phyloP scores from a whole-genome alignment of 2,888 invertebrate species.

The Coecobrya sp. region DNA sequence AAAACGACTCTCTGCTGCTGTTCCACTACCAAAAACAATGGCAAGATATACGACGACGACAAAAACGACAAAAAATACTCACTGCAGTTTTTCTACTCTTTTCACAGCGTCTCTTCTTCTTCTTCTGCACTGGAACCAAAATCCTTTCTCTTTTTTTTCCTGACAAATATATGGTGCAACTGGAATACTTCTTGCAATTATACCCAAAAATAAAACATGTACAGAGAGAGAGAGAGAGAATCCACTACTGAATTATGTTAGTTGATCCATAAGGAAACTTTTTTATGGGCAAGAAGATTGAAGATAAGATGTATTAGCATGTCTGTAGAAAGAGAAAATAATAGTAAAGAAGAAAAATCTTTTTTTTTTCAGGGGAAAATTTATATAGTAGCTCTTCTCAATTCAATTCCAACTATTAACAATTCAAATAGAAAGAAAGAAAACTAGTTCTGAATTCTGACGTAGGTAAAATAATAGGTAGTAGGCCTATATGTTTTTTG shows the following conservation, averaged over 20 bases:
- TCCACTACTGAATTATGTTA: neutral
- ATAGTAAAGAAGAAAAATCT: neutral
- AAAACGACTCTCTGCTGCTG: neutral
- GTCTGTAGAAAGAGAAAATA: neutral
- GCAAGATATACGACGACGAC: conserved; percentile 15
- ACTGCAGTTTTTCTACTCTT: neutral
- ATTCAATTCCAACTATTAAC: conserved; percentile 17
- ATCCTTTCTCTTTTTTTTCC: neutral
- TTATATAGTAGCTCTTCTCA: neutral
- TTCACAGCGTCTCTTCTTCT: too few species aligned
- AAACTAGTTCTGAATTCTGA: neutral
- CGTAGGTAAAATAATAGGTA: too few species aligned
- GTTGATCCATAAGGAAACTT: neutral
- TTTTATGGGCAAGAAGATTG: conserved; percentile 3
- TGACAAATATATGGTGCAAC: conserved; percentile 6
- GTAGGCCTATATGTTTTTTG: too few species aligned
- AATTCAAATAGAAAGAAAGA: conserved; percentile 34
- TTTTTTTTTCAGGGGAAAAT: too few species aligned
- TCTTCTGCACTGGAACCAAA: neutral
- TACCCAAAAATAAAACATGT: too few species aligned
- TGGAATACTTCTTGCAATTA: neutral
- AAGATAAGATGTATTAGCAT: conserved; percentile 22
- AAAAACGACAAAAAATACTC: neutral
- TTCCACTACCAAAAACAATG: neutral
- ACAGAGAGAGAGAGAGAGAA: too few species aligned